These are phyloP conservation scores for Unio pictorum DNA, from an alignment of 2,888 invertebrate genomes.

Conservation along the genomic window DNA sequence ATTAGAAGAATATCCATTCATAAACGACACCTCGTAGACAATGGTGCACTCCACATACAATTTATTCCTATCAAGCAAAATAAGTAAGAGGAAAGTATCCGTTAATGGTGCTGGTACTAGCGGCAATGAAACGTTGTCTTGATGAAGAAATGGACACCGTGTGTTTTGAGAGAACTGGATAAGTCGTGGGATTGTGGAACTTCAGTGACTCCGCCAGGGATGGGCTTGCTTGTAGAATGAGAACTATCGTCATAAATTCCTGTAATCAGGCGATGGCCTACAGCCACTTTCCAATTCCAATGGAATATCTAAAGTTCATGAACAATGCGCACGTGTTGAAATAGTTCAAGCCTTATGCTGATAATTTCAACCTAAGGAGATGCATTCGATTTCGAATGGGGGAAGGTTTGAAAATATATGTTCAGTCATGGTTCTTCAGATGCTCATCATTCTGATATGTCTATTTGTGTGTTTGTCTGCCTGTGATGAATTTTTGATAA, in stretches of 20 bases:
- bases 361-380: conserved; percentile 55
- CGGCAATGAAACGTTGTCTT: conserved; percentile 59
- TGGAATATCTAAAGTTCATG: conserved; percentile 68
- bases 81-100: conserved; percentile 35
- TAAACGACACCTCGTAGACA: no score
- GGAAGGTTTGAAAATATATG: conserved; percentile 18
- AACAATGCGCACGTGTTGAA: conserved; percentile 64
- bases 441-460: no score
- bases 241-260: conserved; percentile 64
- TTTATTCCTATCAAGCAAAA: no score
- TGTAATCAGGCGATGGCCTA: conserved; percentile 66
- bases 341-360: conserved; percentile 66
- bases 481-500: no score
- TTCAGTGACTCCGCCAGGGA: conserved; percentile 42
- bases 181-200: conserved; percentile 64
- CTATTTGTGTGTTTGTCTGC: no score
- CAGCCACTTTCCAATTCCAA: conserved; percentile 69
- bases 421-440: no score
- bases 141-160: conserved; percentile 57
- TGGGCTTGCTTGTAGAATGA: conserved; percentile 58
- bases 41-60: no score
- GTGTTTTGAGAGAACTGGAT: conserved; percentile 60
- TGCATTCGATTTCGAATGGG: conserved; percentile 62
- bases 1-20: no score
- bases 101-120: conserved; percentile 59